Conservation (phyloP, 2,797 vertebrate genomes). For the Coracias cyanogaster region DNA sequence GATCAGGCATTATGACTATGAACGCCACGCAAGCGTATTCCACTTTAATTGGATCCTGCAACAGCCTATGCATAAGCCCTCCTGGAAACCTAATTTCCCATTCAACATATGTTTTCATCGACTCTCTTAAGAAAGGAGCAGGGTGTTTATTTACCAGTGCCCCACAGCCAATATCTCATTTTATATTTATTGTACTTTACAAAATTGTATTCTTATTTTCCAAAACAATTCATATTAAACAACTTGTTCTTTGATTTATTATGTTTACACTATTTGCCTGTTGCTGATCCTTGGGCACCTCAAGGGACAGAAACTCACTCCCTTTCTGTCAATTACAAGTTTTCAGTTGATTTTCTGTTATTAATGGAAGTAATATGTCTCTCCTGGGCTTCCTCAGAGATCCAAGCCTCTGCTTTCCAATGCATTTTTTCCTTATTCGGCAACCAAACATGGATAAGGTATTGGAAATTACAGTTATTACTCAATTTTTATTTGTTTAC, state of each 20-base stretch:
- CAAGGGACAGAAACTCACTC: slow-evolving; percentile 50
- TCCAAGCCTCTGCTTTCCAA: slow-evolving; percentile 14
- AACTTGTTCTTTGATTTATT: slow-evolving; percentile 42
- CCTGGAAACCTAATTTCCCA: slow-evolving; percentile 1
- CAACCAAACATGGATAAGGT: not conserved
- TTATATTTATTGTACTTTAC: slow-evolving; percentile 26
- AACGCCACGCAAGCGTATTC: not conserved
- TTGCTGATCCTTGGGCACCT: slow-evolving; percentile 34
- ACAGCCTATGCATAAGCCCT: not conserved
- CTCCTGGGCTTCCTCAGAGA: slow-evolving; percentile 16
- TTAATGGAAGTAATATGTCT: slow-evolving; percentile 48
- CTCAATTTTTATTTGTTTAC: slow-evolving; percentile 66
- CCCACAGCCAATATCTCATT: not conserved
- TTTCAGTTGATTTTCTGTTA: slow-evolving; percentile 52
- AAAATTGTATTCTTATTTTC: slow-evolving; percentile 15
- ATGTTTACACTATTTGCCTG: slow-evolving; percentile 35
- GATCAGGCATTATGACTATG: not conserved
- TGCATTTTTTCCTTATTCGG: slow-evolving; percentile 22
- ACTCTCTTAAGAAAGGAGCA: not conserved
- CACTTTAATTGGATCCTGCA: slow-evolving; percentile 40
- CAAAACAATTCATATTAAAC: slow-evolving; percentile 15
- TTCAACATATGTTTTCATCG: slow-evolving; percentile 10
- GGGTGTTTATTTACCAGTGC: not conserved
- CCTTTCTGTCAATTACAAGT: slow-evolving; percentile 49
- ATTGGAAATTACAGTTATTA: slow-evolving; percentile 65